A percentile compares a stretch with the other conserved stretches of the same genome.
Evolutionary conservation across 2,888 invertebrate species (phyloP).

Genomic region (Pegoplata infirma): DNA sequence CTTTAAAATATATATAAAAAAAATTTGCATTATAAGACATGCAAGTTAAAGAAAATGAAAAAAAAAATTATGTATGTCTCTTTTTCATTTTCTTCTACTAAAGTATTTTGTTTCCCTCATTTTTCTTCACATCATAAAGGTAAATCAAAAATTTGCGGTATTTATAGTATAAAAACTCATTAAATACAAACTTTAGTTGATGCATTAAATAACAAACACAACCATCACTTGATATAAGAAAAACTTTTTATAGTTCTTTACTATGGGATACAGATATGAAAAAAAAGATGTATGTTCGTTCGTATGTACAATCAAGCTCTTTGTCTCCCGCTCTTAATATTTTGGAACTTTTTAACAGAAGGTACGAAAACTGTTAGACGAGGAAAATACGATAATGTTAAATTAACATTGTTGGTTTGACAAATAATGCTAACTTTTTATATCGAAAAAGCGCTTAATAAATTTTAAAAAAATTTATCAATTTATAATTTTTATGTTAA

Average conservation of each 20-base stretch:
- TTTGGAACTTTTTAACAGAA: too few species aligned
- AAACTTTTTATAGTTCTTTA: slow-evolving; percentile 17
- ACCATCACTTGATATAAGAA: neutral
- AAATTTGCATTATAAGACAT: slow-evolving; percentile 27
- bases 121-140: slow-evolving; percentile 71
- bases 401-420: too few species aligned
- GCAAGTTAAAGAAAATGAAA: neutral
- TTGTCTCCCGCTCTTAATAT: too few species aligned
- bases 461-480: too few species aligned
- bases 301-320: too few species aligned
- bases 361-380: too few species aligned
- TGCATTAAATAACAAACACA: slow-evolving; percentile 11
- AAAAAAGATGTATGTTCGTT: too few species aligned
- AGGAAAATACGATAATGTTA: too few species aligned
- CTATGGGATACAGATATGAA: neutral
- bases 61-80: neutral
- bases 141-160: slow-evolving; percentile 32
- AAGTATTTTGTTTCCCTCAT: neutral
- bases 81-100: neutral
- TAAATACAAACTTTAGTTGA: slow-evolving; percentile 23
- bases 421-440: too few species aligned
- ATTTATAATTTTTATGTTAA: too few species aligned
- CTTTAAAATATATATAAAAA: neutral
- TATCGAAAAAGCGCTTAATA: too few species aligned
- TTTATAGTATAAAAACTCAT: slow-evolving; percentile 44